phyloP scores from a whole-genome alignment of 2,113 vertebrate genomes.

The Sturnus vulgaris region DNA sequence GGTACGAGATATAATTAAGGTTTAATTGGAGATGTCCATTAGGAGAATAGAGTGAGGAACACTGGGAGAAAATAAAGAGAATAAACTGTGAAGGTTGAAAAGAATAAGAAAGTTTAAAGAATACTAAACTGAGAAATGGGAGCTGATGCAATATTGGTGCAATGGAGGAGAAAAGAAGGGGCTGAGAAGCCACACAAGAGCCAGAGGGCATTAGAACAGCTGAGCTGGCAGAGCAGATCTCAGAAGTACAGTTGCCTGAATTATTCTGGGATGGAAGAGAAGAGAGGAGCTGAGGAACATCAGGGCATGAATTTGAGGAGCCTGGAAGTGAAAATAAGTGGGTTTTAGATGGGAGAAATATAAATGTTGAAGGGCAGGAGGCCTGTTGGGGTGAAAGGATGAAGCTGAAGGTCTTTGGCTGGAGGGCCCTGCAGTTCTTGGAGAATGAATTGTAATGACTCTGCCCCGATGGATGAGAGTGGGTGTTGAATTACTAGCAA shows the following conservation, averaged over 20 bases:
- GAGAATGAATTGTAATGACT: neutral
- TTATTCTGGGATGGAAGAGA: neutral
- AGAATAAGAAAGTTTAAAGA: neutral
- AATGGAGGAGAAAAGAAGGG: neutral
- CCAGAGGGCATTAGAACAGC: neutral
- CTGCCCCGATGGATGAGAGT: neutral
- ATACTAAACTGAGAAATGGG: neutral
- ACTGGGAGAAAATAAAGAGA: neutral
- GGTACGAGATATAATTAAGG: neutral
- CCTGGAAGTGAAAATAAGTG: neutral
- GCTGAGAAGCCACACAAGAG: neutral
- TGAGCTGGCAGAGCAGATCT: neutral
- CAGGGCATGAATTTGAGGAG: neutral
- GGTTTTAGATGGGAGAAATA: neutral
- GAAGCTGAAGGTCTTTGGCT: neutral
- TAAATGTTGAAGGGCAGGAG: neutral
- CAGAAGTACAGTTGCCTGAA: neutral
- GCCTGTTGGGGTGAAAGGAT: neutral
- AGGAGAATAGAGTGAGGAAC: neutral
- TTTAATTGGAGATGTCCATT: constrained; percentile 18
- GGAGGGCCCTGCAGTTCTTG: neutral
- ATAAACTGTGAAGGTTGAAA: neutral
- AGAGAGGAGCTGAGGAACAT: neutral
- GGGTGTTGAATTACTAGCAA: neutral
- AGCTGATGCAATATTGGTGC: neutral